Evolutionary conservation across 2,113 vertebrate genomes (phyloP).

Genomic region (Natator depressus): DNA sequence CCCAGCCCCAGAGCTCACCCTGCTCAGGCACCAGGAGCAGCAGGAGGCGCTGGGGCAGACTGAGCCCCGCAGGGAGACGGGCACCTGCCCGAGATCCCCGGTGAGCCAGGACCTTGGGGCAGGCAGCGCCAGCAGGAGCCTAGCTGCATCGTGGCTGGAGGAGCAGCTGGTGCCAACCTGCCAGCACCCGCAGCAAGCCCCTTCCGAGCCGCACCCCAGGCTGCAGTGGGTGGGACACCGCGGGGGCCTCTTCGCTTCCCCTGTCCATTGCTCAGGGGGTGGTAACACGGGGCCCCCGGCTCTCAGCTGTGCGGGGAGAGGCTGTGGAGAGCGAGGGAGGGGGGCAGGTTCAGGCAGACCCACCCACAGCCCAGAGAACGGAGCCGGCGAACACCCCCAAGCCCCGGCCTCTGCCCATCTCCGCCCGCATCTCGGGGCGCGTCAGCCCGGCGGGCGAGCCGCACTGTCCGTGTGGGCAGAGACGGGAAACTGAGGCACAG

Average conservation of each 20-base stretch:
- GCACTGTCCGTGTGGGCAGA: not conserved
- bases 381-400: not conserved
- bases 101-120: too few relatives aligned
- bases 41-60: not conserved
- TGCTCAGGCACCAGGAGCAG: too few relatives aligned
- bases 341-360: not conserved
- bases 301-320: not conserved
- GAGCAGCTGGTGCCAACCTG: not conserved
- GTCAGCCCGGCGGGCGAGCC: not conserved
- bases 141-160: accelerated
- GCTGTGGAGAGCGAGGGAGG: not conserved
- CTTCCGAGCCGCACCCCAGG: accelerated
- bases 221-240: too few relatives aligned
- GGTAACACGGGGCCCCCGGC: too few relatives aligned
- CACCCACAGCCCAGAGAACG: not conserved
- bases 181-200: not conserved
- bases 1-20: too few relatives aligned
- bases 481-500: not conserved
- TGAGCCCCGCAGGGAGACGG: too few relatives aligned
- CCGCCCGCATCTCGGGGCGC: not conserved
- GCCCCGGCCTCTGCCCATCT: not conserved
- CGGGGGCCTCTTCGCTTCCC: too few relatives aligned
- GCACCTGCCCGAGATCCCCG: too few relatives aligned
- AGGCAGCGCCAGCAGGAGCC: too few relatives aligned
- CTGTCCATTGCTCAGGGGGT: too few relatives aligned